A percentile compares a stretch with the other conserved stretches of the same genome.
These are phyloP conservation scores for Onychomys leucogaster DNA, from an alignment of 2,797 vertebrate genomes.

Conservation along the genomic window DNA sequence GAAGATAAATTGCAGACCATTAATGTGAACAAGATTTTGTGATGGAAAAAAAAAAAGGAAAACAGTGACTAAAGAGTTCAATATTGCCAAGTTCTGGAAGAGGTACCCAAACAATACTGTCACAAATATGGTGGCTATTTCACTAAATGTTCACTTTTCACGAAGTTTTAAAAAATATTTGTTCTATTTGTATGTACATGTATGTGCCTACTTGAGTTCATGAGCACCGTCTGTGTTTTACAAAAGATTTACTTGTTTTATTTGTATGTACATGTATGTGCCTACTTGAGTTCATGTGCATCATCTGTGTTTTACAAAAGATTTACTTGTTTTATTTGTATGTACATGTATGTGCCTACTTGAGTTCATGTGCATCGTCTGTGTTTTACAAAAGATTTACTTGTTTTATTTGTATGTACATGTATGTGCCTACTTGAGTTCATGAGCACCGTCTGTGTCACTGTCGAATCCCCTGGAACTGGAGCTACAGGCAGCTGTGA, in stretches of 20 bases:
- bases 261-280: neutral
- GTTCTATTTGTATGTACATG: no score
- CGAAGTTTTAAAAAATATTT: neutral
- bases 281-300: neutral
- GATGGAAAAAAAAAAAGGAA: neutral
- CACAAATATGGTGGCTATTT: neutral
- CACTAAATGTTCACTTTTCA: neutral
- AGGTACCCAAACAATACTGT: neutral
- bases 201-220: neutral
- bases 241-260: neutral
- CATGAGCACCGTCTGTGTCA: neutral
- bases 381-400: neutral
- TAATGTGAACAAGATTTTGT: slow-evolving; percentile 59
- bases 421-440: neutral
- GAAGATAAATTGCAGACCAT: slow-evolving; percentile 45
- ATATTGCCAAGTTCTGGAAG: neutral
- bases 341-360: neutral
- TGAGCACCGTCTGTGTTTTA: neutral
- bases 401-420: no score
- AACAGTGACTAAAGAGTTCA: neutral
- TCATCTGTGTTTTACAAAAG: neutral
- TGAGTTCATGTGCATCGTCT: no score
- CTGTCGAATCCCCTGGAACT: neutral
- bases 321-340: no score
- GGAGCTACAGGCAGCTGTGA: neutral